Percentiles rank a stretch among this genome's conserved stretches.
phyloP scores from a whole-genome alignment of 1,140 invertebrate genomes.

The Drosophila ercepeae region DNA sequence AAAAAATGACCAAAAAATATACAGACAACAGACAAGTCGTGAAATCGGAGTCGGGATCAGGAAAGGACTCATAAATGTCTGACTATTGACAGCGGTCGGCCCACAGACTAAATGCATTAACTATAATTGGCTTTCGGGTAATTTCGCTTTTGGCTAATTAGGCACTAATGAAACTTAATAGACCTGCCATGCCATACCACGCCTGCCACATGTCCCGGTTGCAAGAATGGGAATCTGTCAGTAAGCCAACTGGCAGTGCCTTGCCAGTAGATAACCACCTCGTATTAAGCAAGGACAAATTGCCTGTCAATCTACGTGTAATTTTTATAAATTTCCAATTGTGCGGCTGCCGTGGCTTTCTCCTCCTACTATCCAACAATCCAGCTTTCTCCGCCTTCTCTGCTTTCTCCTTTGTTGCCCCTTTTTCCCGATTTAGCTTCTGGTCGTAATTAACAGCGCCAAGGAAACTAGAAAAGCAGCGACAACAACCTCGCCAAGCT shows the following conservation, averaged over 20 bases:
- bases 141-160: constrained; percentile 79
- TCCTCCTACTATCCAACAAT: neutral
- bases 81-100: constrained; percentile 13
- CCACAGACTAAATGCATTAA: constrained; percentile 65
- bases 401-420: constrained; percentile 1
- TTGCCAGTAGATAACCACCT: constrained; percentile 54
- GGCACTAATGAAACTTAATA: constrained; percentile 72
- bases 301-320: constrained; percentile 81
- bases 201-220: neutral
- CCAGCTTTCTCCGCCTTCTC: constrained; percentile 1
- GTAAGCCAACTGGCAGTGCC: constrained; percentile 47
- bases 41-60: constrained; percentile 7
- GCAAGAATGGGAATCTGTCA: constrained; percentile 39
- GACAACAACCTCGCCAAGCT: constrained; percentile 32
- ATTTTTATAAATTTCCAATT: constrained; percentile 79
- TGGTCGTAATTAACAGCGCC: constrained; percentile 69
- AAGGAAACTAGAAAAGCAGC: constrained; percentile 51
- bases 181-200: constrained; percentile 21
- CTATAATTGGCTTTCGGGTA: constrained; percentile 73
- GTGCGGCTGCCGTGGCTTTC: constrained; percentile 16
- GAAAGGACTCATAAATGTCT: constrained; percentile 41
- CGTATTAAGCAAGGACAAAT: constrained; percentile 71
- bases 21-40: too few relatives aligned
- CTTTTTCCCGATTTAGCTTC: constrained; percentile 23
- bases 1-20: constrained; percentile 15